These are phyloP conservation scores for Tenthredo notha DNA, from an alignment of 2,888 invertebrate species.

Conservation along the genomic window DNA sequence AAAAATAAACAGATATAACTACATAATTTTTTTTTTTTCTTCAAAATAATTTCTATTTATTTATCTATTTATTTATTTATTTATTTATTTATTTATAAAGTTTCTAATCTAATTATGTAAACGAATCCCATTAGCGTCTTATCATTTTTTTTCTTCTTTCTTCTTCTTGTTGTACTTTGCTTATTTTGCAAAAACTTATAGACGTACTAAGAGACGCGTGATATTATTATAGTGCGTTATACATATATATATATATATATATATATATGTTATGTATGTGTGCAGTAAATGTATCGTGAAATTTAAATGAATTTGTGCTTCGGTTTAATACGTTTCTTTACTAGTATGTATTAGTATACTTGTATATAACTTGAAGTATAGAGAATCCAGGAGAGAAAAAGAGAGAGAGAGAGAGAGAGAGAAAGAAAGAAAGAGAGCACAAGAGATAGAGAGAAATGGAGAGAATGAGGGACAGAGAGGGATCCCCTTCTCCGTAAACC, in stretches of 20 bases:
- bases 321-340: neutral
- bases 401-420: slow-evolving; percentile 12
- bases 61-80: neutral
- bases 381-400: neutral
- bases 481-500: slow-evolving; percentile 62
- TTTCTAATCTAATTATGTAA: neutral
- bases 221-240: neutral
- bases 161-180: neutral
- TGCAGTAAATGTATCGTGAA: neutral
- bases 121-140: neutral
- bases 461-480: slow-evolving; percentile 7
- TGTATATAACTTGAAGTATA: neutral
- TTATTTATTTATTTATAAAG: neutral
- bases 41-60: too few species aligned
- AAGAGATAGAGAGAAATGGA: neutral
- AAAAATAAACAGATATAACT: neutral
- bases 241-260: neutral
- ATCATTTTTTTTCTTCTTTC: too few species aligned
- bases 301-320: neutral
- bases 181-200: neutral
- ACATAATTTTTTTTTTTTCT: neutral
- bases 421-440: slow-evolving; percentile 5
- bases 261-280: neutral
- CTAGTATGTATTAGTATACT: neutral
- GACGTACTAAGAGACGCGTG: neutral